Conservation (phyloP, 2,797 vertebrate genomes). For the Amphiprion clarkii region DNA sequence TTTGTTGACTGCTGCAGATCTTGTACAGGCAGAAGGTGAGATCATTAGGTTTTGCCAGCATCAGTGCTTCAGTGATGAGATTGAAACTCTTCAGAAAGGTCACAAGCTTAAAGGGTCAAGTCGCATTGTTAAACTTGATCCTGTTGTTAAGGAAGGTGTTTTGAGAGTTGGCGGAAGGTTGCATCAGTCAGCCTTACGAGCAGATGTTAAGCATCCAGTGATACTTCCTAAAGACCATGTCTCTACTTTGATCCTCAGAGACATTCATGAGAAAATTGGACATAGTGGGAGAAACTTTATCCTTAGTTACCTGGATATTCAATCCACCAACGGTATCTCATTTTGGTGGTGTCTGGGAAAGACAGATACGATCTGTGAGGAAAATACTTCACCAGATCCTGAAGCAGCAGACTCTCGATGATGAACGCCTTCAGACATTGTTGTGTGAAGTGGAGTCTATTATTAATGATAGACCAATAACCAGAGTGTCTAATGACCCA, state of each 20-base stretch:
- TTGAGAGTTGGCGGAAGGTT: background rate
- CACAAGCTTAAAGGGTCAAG: background rate
- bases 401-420: no score
- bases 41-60: background rate
- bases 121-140: slow-evolving; percentile 6
- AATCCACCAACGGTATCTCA: slow-evolving; percentile 12
- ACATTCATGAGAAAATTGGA: slow-evolving; percentile 15
- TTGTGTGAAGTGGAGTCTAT: no score
- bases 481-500: no score
- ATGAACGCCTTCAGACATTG: no score
- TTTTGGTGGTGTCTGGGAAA: background rate
- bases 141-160: background rate
- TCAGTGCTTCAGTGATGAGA: background rate
- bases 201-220: slow-evolving; percentile 22
- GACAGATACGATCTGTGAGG: background rate
- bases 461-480: no score
- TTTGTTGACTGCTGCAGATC: no score
- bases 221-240: slow-evolving; percentile 10
- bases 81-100: background rate
- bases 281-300: slow-evolving; percentile 16
- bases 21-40: background rate
- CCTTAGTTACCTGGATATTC: background rate
- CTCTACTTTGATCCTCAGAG: background rate
- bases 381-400: background rate
- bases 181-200: background rate